Evolutionary conservation across 2,113 vertebrate species (phyloP).

Genomic region (Plotosus lineatus): DNA sequence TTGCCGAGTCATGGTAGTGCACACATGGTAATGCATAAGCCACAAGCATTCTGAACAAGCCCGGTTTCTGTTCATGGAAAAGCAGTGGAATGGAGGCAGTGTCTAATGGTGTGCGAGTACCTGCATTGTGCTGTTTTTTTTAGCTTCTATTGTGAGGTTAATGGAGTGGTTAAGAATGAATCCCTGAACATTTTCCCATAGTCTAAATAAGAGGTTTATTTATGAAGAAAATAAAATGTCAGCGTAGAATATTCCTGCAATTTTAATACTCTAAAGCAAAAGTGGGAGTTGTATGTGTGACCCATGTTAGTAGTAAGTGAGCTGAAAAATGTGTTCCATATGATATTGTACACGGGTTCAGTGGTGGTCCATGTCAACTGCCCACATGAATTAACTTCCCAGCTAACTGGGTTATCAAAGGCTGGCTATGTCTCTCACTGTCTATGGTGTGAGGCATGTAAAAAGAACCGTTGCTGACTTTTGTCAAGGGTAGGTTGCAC

Average conservation of each 20-base stretch:
- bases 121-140: background rate
- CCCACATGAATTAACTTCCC: too few species aligned
- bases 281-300: too few species aligned
- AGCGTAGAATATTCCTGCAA: background rate
- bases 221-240: background rate
- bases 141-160: conserved; percentile 4
- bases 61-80: conserved; percentile 1
- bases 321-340: too few species aligned
- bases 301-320: too few species aligned
- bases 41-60: conserved; percentile 18
- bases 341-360: too few species aligned
- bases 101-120: background rate
- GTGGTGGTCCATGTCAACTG: too few species aligned
- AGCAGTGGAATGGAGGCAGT: conserved; percentile 3
- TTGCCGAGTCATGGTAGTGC: conserved; percentile 15
- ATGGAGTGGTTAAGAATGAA: background rate
- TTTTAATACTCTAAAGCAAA: background rate
- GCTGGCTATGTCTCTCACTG: too few species aligned
- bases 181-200: background rate
- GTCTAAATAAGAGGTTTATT: background rate
- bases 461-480: too few species aligned
- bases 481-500: too few species aligned
- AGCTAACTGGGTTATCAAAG: too few species aligned
- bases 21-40: background rate
- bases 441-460: too few species aligned